A percentile compares a stretch with the other conserved stretches of the same genome.
These are phyloP conservation scores for Chalcis sispes DNA, from an alignment of 2,888 invertebrate genomes.

Conservation along the genomic window DNA sequence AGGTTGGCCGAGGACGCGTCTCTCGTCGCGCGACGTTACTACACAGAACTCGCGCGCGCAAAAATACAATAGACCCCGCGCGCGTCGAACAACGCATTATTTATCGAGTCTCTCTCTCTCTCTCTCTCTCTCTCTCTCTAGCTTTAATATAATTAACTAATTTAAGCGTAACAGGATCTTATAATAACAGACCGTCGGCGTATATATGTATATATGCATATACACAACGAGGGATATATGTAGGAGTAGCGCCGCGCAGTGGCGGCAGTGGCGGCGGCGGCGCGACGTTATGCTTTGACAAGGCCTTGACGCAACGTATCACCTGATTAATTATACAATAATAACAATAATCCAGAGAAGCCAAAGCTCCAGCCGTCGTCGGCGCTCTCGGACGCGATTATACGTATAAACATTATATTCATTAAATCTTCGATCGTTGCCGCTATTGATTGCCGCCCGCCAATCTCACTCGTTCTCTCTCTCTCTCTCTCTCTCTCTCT, in stretches of 20 bases:
- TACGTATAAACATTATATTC: constrained; percentile 30
- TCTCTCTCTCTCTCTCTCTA: background rate
- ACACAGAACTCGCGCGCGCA: background rate
- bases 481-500: too few species aligned
- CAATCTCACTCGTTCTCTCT: too few species aligned
- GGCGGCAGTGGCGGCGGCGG: background rate
- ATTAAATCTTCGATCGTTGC: constrained; percentile 34
- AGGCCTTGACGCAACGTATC: constrained; percentile 31
- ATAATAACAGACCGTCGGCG: constrained; percentile 40
- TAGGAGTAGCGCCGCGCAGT: background rate
- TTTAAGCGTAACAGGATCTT: constrained; percentile 54
- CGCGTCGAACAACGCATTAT: constrained; percentile 10
- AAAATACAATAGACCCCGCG: background rate
- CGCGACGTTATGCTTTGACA: constrained; percentile 29
- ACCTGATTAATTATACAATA: constrained; percentile 55
- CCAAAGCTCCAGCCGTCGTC: too few species aligned
- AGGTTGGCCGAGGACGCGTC: too few species aligned
- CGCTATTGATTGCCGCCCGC: constrained; percentile 24
- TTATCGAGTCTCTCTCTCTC: constrained; percentile 17
- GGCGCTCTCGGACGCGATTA: background rate
- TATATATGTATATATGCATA: too few species aligned
- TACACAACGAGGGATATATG: background rate
- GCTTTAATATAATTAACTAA: constrained; percentile 51
- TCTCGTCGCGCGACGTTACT: background rate
- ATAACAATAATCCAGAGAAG: constrained; percentile 50